phyloP scores from a whole-genome alignment of 2,888 invertebrate genomes.

The Brachyopa scutellaris region DNA sequence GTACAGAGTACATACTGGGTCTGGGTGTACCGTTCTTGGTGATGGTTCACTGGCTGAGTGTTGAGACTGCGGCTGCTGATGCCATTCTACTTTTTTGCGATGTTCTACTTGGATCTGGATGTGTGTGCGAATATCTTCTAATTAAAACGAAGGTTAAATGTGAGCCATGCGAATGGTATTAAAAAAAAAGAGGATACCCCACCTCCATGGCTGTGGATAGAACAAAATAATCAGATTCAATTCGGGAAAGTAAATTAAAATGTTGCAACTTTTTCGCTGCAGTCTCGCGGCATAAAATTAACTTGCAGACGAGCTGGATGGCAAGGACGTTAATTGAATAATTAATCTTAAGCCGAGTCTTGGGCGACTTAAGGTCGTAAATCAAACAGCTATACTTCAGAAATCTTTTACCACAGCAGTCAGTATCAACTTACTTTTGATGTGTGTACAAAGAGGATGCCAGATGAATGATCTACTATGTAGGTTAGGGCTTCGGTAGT shows the following conservation, averaged over 20 bases:
- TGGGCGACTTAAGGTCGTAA: conserved; percentile 16
- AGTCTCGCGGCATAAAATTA: conserved; percentile 63
- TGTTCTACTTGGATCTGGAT: too few species aligned
- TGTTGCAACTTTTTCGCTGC: conserved; percentile 63
- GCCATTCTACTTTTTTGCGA: conserved; percentile 22
- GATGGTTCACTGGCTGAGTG: not conserved
- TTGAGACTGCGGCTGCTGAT: conserved; percentile 28
- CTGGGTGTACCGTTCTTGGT: not conserved
- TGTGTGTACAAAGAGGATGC: too few species aligned
- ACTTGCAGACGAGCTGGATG: conserved; percentile 18
- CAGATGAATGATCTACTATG: too few species aligned
- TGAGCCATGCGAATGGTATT: conserved; percentile 29
- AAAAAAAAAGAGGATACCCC: conserved; percentile 21
- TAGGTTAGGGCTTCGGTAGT: too few species aligned
- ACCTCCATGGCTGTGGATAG: not conserved
- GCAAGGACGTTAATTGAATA: conserved; percentile 56
- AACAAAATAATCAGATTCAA: conserved; percentile 67
- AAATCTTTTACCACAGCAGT: too few species aligned
- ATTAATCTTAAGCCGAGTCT: conserved; percentile 53
- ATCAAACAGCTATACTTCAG: conserved; percentile 22
- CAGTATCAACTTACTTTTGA: too few species aligned
- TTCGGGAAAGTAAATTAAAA: conserved; percentile 65
- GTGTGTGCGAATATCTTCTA: conserved; percentile 52
- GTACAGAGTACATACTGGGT: not conserved
- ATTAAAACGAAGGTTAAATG: conserved; percentile 71